A percentile compares a stretch with the other conserved stretches of the same genome.
Conservation (phyloP, 64 coral and sea anemone species). For the Actinia equina region DNA sequence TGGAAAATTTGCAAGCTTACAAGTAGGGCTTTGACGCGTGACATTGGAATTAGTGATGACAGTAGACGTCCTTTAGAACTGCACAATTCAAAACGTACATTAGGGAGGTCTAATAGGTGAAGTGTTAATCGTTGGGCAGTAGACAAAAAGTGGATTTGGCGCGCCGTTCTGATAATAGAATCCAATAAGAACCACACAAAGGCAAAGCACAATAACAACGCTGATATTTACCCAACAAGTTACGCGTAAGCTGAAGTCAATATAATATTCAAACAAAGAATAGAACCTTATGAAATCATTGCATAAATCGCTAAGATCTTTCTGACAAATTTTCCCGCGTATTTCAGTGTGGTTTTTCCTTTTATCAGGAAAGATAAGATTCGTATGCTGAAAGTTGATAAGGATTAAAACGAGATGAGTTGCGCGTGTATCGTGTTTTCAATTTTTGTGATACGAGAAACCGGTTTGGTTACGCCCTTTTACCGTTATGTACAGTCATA, state of each 20-base stretch:
- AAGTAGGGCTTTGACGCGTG: constrained; percentile 9
- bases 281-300: background rate
- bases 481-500: background rate
- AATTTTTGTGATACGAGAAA: background rate
- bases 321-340: background rate
- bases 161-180: background rate
- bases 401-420: background rate
- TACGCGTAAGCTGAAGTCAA: background rate
- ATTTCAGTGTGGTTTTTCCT: background rate
- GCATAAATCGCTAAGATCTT: background rate
- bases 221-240: background rate
- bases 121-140: background rate
- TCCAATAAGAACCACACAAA: background rate
- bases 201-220: background rate
- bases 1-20: background rate
- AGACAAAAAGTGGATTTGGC: background rate
- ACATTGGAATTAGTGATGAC: background rate
- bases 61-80: background rate
- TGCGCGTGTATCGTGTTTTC: background rate
- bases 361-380: background rate
- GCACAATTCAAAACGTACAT: background rate
- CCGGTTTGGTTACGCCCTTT: background rate
- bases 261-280: background rate
- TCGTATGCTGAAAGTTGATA: background rate
- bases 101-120: constrained; percentile 2